Percentiles rank a stretch among this genome's conserved stretches.
phyloP scores from a whole-genome alignment of 2,113 vertebrate genomes.

The Seriola quinqueradiata region DNA sequence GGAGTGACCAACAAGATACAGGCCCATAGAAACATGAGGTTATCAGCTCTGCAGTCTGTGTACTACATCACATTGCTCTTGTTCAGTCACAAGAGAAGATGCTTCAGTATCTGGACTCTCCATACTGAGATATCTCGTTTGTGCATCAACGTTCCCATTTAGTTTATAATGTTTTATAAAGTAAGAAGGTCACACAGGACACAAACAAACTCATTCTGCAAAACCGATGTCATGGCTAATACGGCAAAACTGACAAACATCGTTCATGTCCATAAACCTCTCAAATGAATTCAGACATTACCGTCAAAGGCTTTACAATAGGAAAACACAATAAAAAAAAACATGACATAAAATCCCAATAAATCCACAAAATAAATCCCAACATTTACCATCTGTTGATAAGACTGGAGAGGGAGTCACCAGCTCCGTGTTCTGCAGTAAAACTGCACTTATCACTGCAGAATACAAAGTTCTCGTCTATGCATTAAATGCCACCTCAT shows the following conservation, averaged over 20 bases:
- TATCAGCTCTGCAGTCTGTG: too few relatives aligned
- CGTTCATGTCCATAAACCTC: slow-evolving; percentile 1
- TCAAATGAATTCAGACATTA: slow-evolving; percentile 31
- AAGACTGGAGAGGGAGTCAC: slow-evolving; percentile 13
- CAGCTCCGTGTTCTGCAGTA: slow-evolving; percentile 25
- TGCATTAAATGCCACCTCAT: slow-evolving; percentile 45
- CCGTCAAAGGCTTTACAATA: slow-evolving; percentile 13
- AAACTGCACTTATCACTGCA: slow-evolving; percentile 46
- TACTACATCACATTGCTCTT: too few relatives aligned
- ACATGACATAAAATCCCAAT: slow-evolving; percentile 16
- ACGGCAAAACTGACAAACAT: neutral
- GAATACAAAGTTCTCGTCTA: slow-evolving; percentile 48
- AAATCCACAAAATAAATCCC: slow-evolving; percentile 36
- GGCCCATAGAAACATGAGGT: too few relatives aligned
- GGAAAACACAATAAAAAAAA: slow-evolving; percentile 15
- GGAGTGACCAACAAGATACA: too few relatives aligned
- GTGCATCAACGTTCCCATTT: too few relatives aligned
- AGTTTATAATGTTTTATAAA: too few relatives aligned
- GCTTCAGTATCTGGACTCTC: too few relatives aligned
- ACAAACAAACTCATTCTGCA: neutral
- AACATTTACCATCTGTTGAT: slow-evolving; percentile 35
- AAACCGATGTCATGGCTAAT: neutral
- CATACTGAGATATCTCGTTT: too few relatives aligned
- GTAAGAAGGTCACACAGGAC: neutral
- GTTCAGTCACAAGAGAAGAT: too few relatives aligned